Evolutionary conservation across 2,888 invertebrate genomes (phyloP).

Genomic region (Lasioglossum vierecki): DNA sequence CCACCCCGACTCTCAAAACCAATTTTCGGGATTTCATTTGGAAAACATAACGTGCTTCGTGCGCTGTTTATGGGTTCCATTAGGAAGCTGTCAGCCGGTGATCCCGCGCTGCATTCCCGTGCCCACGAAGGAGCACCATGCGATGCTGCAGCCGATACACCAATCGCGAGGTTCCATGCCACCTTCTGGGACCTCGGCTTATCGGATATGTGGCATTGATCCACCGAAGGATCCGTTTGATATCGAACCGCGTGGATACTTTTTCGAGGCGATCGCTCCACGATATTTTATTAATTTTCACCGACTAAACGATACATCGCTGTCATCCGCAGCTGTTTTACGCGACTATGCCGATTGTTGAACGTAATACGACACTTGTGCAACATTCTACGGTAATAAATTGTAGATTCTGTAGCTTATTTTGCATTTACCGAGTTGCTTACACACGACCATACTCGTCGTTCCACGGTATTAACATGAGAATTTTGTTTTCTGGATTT

Average conservation of each 20-base stretch:
- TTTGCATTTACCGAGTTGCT: neutral
- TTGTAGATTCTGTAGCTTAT: neutral
- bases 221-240: slow-evolving; percentile 55
- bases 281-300: slow-evolving; percentile 12
- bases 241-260: slow-evolving; percentile 40
- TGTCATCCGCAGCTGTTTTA: neutral
- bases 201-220: slow-evolving; percentile 65
- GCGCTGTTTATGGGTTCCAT: slow-evolving; percentile 83
- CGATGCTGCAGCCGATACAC: slow-evolving; percentile 65
- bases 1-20: slow-evolving; percentile 75
- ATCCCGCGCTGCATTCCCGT: slow-evolving; percentile 78
- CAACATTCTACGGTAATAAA: neutral
- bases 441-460: neutral
- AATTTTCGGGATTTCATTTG: slow-evolving; percentile 83
- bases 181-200: slow-evolving; percentile 69
- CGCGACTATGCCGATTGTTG: neutral
- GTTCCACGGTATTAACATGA: neutral
- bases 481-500: slow-evolving; percentile 2
- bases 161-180: slow-evolving; percentile 56
- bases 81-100: slow-evolving; percentile 83
- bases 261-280: slow-evolving; percentile 13
- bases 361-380: neutral
- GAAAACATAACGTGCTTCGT: slow-evolving; percentile 83
- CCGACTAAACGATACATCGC: neutral
- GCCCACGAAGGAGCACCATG: slow-evolving; percentile 59